Conservation (phyloP, 2,888 invertebrate genomes). For the Acronicta alni region DNA sequence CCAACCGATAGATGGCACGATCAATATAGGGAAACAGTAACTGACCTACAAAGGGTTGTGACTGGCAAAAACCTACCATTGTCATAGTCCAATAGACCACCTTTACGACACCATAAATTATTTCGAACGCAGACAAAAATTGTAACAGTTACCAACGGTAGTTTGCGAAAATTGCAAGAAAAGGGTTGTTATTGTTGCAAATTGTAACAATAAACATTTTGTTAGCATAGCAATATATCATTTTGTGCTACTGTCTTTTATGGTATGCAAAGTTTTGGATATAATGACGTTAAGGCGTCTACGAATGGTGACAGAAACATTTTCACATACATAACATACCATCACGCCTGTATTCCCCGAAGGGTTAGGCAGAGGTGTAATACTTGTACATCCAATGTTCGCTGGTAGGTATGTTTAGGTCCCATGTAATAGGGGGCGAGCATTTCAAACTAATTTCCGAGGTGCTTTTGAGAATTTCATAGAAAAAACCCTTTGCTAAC, state of each 20-base stretch:
- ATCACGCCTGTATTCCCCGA: too few relatives aligned
- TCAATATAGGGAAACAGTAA: constrained; percentile 71
- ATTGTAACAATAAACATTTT: constrained; percentile 61
- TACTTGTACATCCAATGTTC: too few relatives aligned
- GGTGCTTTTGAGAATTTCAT: too few relatives aligned
- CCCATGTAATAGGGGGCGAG: too few relatives aligned
- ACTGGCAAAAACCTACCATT: constrained; percentile 78
- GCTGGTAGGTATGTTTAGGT: too few relatives aligned
- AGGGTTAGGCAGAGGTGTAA: too few relatives aligned
- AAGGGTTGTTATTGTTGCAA: constrained; percentile 74
- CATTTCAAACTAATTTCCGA: too few relatives aligned
- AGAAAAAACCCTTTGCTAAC: too few relatives aligned
- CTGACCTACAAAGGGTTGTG: constrained; percentile 85
- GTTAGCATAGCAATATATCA: constrained; percentile 63
- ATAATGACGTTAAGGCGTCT: constrained; percentile 38
- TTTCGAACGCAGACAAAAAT: constrained; percentile 71
- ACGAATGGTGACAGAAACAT: constrained; percentile 5
- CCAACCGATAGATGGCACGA: constrained; percentile 63
- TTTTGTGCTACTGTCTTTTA: constrained; percentile 57
- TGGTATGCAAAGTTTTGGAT: constrained; percentile 51
- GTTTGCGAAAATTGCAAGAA: constrained; percentile 78
- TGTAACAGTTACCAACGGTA: constrained; percentile 80
- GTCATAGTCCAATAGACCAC: constrained; percentile 82
- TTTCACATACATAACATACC: too few relatives aligned
- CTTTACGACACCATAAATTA: constrained; percentile 83